phyloP scores from a whole-genome alignment of 2,797 vertebrate genomes.

The Platalea minor region DNA sequence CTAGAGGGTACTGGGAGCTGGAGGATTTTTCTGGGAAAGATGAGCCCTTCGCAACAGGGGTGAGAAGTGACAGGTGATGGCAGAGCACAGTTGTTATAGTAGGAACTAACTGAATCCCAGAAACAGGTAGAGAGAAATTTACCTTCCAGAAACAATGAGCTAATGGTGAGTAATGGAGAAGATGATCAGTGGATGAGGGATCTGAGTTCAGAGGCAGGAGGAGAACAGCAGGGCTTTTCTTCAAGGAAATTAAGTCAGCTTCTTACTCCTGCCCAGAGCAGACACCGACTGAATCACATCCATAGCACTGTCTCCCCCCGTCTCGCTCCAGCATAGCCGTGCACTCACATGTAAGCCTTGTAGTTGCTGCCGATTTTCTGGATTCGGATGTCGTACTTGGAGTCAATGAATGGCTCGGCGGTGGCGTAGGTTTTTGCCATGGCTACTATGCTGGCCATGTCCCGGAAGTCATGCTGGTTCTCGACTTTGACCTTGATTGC shows the following conservation, averaged over 20 bases:
- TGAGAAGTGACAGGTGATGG: not conserved
- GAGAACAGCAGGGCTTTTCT: slow-evolving; percentile 7
- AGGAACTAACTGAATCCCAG: not conserved
- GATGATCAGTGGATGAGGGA: not conserved
- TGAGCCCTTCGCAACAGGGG: not conserved
- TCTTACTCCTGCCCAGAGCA: not conserved
- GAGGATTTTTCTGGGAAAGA: not conserved
- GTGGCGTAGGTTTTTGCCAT: slow-evolving; percentile 94
- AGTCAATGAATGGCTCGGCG: slow-evolving; percentile 89
- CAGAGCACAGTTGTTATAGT: not conserved
- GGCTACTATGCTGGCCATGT: slow-evolving; percentile 93
- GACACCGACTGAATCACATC: not conserved
- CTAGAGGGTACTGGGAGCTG: not conserved
- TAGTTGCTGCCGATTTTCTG: slow-evolving; percentile 98
- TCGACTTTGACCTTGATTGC: slow-evolving; percentile 91
- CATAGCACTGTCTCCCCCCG: not conserved
- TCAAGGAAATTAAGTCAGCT: slow-evolving; percentile 15
- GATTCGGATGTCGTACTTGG: slow-evolving; percentile 95
- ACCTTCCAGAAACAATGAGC: not conserved
- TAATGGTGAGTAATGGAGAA: not conserved
- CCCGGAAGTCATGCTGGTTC: slow-evolving; percentile 91
- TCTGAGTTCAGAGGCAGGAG: not conserved
- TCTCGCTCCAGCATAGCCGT: not conserved
- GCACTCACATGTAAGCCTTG: slow-evolving; percentile 97
- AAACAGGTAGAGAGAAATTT: not conserved